Conservation (phyloP, 2,888 invertebrate genomes). For the Eristalinus sepulchralis region DNA sequence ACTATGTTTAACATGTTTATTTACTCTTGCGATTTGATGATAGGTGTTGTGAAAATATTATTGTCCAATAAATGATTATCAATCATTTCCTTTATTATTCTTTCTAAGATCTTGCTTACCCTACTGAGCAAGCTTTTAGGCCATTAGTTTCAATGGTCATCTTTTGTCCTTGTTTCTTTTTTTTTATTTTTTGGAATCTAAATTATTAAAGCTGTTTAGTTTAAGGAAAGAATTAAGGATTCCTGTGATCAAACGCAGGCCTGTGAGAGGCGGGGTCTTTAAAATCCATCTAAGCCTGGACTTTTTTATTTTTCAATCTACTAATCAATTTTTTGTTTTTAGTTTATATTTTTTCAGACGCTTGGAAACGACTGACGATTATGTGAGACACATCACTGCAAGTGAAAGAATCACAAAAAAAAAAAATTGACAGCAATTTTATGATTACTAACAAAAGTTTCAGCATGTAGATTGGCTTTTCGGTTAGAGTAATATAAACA, state of each 20-base stretch:
- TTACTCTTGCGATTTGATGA: slow-evolving; percentile 1
- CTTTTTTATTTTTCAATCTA: neutral
- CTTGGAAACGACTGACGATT: neutral
- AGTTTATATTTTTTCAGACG: neutral
- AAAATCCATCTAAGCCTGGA: slow-evolving; percentile 5
- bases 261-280: neutral
- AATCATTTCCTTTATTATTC: slow-evolving; percentile 5
- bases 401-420: slow-evolving; percentile 10
- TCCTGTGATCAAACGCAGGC: neutral
- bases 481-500: slow-evolving; percentile 3
- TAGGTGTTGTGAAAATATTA: neutral
- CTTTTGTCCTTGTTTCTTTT: too few relatives aligned
- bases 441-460: slow-evolving; percentile 23
- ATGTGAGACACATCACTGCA: neutral
- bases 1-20: neutral
- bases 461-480: slow-evolving; percentile 33
- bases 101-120: too few relatives aligned
- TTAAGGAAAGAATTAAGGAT: slow-evolving; percentile 7
- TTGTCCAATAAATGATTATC: neutral
- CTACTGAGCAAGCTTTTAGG: slow-evolving; percentile 3
- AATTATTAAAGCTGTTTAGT: slow-evolving; percentile 6
- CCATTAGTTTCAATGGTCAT: neutral
- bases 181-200: neutral
- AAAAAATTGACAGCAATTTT: neutral
- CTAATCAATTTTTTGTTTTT: too few relatives aligned